phyloP scores from a whole-genome alignment of 2,888 invertebrate species.

The Caenorhabditis plicata region DNA sequence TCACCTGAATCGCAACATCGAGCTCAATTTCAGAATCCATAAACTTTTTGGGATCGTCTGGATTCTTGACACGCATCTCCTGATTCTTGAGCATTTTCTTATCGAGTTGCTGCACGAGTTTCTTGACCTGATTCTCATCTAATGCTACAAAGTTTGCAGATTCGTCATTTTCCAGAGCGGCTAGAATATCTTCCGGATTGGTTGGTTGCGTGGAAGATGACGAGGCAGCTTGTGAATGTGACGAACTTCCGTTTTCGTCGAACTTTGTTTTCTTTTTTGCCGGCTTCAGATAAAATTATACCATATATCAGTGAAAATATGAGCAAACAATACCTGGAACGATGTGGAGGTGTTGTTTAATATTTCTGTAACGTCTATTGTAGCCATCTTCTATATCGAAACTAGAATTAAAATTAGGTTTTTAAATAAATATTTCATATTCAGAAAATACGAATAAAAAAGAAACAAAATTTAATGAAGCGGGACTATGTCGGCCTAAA shows the following conservation, averaged over 20 bases:
- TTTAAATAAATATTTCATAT: too few relatives aligned
- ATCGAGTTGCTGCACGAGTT: constrained; percentile 70
- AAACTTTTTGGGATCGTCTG: constrained; percentile 75
- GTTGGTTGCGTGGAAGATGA: constrained; percentile 14
- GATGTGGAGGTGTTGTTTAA: constrained; percentile 28
- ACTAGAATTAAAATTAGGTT: too few relatives aligned
- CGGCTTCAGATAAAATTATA: constrained; percentile 33
- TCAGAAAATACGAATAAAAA: too few relatives aligned
- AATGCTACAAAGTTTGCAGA: constrained; percentile 22
- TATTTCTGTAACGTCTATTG: constrained; percentile 49
- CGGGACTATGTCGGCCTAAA: too few relatives aligned
- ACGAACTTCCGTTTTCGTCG: constrained; percentile 14
- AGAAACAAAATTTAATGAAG: too few relatives aligned
- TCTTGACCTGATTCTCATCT: constrained; percentile 56
- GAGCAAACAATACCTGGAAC: constrained; percentile 3
- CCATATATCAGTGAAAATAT: constrained; percentile 2
- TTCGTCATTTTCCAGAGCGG: constrained; percentile 52
- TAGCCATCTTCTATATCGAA: constrained; percentile 27
- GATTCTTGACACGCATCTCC: constrained; percentile 96
- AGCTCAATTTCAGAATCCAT: constrained; percentile 94
- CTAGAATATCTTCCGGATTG: constrained; percentile 45
- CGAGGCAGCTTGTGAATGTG: background rate
- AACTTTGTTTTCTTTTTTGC: constrained; percentile 40
- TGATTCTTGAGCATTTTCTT: constrained; percentile 89
- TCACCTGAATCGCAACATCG: constrained; percentile 76